Conservation (phyloP, 2,113 vertebrate genomes). For the Lethenteron reissneri region DNA sequence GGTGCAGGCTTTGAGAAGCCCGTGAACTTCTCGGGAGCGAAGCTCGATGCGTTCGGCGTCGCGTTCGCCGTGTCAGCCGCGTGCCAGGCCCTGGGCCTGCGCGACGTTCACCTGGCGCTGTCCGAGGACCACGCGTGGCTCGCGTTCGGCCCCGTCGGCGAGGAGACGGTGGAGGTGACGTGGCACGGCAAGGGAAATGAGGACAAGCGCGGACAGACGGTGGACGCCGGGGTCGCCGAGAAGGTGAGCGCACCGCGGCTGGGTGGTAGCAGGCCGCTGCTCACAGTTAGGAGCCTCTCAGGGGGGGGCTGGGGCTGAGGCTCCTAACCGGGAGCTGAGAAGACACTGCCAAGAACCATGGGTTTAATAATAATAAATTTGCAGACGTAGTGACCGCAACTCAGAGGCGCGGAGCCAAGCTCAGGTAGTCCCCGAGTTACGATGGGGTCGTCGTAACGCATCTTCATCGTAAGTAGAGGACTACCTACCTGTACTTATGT, state of each 20-base stretch:
- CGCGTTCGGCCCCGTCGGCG: neutral
- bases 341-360: too few relatives aligned
- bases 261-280: too few relatives aligned
- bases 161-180: slow-evolving; percentile 3
- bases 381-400: too few relatives aligned
- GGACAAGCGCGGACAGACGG: slow-evolving; percentile 1
- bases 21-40: neutral
- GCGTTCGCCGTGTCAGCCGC: slow-evolving; percentile 1
- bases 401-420: too few relatives aligned
- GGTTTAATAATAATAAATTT: too few relatives aligned
- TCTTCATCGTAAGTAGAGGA: too few relatives aligned
- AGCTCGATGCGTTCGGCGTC: neutral
- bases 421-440: too few relatives aligned
- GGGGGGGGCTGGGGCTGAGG: too few relatives aligned
- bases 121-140: slow-evolving; percentile 3
- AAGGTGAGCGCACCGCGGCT: neutral
- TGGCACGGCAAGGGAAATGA: slow-evolving; percentile 3
- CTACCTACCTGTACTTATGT: too few relatives aligned
- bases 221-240: slow-evolving; percentile 5
- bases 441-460: too few relatives aligned
- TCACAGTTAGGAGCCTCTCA: too few relatives aligned
- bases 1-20: slow-evolving; percentile 6
- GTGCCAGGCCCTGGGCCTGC: slow-evolving; percentile 4
- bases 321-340: too few relatives aligned
- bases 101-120: slow-evolving; percentile 2